These are phyloP conservation scores for Zophobas morio DNA, from an alignment of 1,140 invertebrate species.

Conservation along the genomic window DNA sequence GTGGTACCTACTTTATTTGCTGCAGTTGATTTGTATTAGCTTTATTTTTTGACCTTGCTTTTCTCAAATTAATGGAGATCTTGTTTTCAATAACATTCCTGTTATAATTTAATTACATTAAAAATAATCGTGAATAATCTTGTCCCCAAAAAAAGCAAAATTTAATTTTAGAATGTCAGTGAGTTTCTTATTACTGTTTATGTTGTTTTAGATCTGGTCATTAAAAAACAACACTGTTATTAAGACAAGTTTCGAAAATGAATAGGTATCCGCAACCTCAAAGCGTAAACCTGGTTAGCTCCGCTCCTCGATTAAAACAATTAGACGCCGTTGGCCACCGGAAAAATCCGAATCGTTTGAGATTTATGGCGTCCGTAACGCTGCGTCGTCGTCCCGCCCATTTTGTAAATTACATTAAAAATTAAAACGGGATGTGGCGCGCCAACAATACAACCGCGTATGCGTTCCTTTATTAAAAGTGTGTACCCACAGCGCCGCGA, in stretches of 20 bases:
- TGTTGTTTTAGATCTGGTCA: too few relatives aligned
- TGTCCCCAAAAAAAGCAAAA: too few relatives aligned
- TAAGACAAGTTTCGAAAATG: background rate
- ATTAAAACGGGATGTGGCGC: constrained; percentile 62
- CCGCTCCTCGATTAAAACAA: constrained; percentile 59
- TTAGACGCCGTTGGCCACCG: constrained; percentile 49
- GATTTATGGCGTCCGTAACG: constrained; percentile 24
- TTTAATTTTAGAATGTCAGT: too few relatives aligned
- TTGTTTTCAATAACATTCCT: too few relatives aligned
- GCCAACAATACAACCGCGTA: constrained; percentile 59
- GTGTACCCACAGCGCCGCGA: constrained; percentile 62
- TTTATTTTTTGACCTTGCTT: too few relatives aligned
- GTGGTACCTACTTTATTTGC: too few relatives aligned
- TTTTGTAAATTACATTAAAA: constrained; percentile 66
- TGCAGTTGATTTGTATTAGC: too few relatives aligned
- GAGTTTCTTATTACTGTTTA: too few relatives aligned
- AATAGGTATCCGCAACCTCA: background rate
- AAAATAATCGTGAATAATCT: too few relatives aligned
- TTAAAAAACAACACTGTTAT: too few relatives aligned
- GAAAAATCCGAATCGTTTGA: constrained; percentile 14
- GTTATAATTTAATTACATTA: too few relatives aligned
- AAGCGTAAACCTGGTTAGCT: background rate
- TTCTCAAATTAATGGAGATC: too few relatives aligned
- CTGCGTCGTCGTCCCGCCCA: constrained; percentile 53
- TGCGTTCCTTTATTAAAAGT: constrained; percentile 66